Evolutionary conservation across 2,888 invertebrate species (phyloP).

Genomic region (Polietes domitor): DNA sequence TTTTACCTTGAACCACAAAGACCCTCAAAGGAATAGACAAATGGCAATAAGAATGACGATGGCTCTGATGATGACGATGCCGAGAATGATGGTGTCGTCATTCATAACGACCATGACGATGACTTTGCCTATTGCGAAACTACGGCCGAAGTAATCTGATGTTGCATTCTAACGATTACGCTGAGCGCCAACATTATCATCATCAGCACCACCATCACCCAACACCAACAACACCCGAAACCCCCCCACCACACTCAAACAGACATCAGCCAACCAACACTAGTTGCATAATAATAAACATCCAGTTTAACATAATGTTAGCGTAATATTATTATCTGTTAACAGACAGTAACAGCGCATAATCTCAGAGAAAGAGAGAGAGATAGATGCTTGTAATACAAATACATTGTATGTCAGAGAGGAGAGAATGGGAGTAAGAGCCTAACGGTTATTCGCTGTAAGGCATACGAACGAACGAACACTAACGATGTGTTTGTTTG

Average conservation of each 20-base stretch:
- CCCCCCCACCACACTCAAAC: not conserved
- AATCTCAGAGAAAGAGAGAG: conserved; percentile 15
- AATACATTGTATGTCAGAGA: not conserved
- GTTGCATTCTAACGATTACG: conserved; percentile 4
- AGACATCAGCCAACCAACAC: conserved; percentile 44
- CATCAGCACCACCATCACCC: not conserved
- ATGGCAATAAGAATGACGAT: conserved; percentile 7
- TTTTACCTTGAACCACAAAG: conserved; percentile 58
- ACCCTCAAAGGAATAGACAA: conserved; percentile 49
- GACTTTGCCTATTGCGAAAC: not conserved
- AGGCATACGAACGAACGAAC: not conserved
- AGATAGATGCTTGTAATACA: too few relatives aligned
- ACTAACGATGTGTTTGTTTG: not conserved
- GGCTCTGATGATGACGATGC: conserved; percentile 48
- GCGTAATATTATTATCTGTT: not conserved
- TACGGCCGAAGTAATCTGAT: not conserved
- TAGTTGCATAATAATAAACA: conserved; percentile 58
- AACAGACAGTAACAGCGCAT: conserved; percentile 39
- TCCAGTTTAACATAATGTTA: not conserved
- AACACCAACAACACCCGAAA: conserved; percentile 23
- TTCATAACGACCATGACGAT: conserved; percentile 3
- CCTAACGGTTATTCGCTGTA: not conserved
- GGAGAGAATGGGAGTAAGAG: not conserved
- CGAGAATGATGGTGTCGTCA: conserved; percentile 33
- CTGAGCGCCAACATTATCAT: conserved; percentile 23